Evolutionary conservation across 2,113 vertebrate species (phyloP).

Genomic region (Poeciliopsis turrubarensis): DNA sequence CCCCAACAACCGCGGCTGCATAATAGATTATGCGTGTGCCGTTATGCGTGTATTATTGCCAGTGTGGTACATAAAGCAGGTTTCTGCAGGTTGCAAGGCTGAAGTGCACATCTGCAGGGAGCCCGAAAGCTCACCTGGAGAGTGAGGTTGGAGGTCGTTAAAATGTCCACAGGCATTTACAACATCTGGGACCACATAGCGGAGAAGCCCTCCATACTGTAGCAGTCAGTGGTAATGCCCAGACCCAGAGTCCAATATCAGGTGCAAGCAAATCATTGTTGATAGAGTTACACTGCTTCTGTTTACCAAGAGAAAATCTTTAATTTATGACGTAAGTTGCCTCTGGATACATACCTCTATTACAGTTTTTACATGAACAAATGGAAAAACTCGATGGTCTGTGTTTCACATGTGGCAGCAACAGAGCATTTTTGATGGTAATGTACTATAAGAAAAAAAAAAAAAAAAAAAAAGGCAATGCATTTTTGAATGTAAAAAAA

Average conservation of each 20-base stretch:
- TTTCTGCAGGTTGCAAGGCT: slow-evolving; percentile 19
- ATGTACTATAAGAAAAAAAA: too few relatives aligned
- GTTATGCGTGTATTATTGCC: not conserved
- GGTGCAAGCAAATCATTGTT: slow-evolving; percentile 1
- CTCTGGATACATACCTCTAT: too few relatives aligned
- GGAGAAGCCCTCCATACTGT: slow-evolving; percentile 2
- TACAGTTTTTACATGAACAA: too few relatives aligned
- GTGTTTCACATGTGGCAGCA: too few relatives aligned
- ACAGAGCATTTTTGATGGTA: too few relatives aligned
- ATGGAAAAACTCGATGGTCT: too few relatives aligned
- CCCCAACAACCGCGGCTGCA: slow-evolving; percentile 7
- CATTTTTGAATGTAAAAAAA: too few relatives aligned
- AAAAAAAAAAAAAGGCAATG: too few relatives aligned
- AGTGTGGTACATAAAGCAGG: slow-evolving; percentile 19
- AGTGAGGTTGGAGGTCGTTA: slow-evolving; percentile 19
- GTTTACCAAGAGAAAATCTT: too few relatives aligned
- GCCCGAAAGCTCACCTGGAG: slow-evolving; percentile 13
- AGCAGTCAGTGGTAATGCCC: slow-evolving; percentile 3
- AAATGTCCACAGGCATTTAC: slow-evolving; percentile 42
- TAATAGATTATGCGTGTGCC: not conserved
- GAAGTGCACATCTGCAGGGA: slow-evolving; percentile 19
- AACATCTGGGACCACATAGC: slow-evolving; percentile 26
- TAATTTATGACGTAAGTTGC: too few relatives aligned
- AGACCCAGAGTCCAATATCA: slow-evolving; percentile 22
- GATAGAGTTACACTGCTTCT: too few relatives aligned